Conservation (phyloP, 2,888 invertebrate genomes). For the Athalia rosae region DNA sequence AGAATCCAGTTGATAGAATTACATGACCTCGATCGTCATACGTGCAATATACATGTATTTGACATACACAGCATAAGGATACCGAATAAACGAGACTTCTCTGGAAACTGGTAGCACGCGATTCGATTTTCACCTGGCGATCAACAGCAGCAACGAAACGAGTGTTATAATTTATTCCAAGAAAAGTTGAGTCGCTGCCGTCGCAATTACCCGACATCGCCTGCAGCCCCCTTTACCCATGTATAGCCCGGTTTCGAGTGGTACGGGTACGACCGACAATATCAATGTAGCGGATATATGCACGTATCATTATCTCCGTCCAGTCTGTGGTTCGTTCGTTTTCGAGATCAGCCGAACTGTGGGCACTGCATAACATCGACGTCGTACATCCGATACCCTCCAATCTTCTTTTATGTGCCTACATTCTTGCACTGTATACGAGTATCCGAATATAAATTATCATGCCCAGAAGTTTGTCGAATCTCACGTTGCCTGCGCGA, state of each 20-base stretch:
- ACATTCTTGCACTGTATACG: slow-evolving; percentile 16
- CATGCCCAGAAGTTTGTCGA: background rate
- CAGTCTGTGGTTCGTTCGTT: slow-evolving; percentile 27
- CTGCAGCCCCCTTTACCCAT: slow-evolving; percentile 36
- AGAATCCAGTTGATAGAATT: background rate
- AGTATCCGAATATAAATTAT: background rate
- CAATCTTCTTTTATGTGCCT: slow-evolving; percentile 35
- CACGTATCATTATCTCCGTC: slow-evolving; percentile 42
- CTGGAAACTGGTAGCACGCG: slow-evolving; percentile 38
- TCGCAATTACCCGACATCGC: slow-evolving; percentile 44
- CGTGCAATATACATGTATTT: background rate
- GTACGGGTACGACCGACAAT: slow-evolving; percentile 15
- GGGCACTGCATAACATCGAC: slow-evolving; percentile 16
- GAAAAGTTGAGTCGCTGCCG: slow-evolving; percentile 40
- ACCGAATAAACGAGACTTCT: slow-evolving; percentile 24
- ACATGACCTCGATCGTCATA: background rate
- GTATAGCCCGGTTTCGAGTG: slow-evolving; percentile 4
- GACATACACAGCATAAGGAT: background rate
- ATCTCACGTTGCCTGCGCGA: slow-evolving; percentile 16
- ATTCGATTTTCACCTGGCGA: slow-evolving; percentile 33
- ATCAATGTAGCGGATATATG: slow-evolving; percentile 44
- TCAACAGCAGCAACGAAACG: slow-evolving; percentile 30
- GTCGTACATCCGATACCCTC: slow-evolving; percentile 24
- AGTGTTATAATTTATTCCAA: slow-evolving; percentile 43
- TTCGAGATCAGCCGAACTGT: slow-evolving; percentile 33